Base-by-base conservation (phyloP, 2,113 vertebrate genomes). In the Brevimyrus niger region DNA sequence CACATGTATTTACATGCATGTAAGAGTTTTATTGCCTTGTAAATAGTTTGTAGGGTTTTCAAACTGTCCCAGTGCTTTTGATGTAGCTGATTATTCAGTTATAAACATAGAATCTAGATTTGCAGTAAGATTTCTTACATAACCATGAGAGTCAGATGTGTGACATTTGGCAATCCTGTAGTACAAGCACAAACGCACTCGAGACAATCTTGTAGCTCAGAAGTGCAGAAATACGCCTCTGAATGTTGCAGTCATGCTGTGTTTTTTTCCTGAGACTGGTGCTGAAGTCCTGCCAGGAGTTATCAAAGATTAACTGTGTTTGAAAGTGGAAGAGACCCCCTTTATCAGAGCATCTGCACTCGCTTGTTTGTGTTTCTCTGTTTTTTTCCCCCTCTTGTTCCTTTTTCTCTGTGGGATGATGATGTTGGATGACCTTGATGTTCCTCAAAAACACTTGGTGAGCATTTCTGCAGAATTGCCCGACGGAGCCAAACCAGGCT, bases 391-490 rank as follows among this genome's bases (percentile, higher is more conserved):
- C n/a, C 61, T 4, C 76, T 47, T 47, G 8, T 84, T 47, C 38
- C 19, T 11, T 84, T 46, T 46, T 46, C 38, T 84, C 38, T 23
- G 82, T 23, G 82, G 8, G 82, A 84, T n/a, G 69, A 83, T 65
- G 48, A 50, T 65, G 46, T 53, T n/a, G 73, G 85, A 65, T 90
- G 88, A 92, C 89, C 87, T 91, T 92, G 87, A 51, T 46, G 80
- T 58, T 17, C 87, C 65, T 48, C 87, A 65, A 50, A 88, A 90
- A 65, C 69, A 83, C 80, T 83, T 47, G 73, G 88, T 17, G 87
- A 90, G 89, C 73, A 31, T 90, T 92, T 91, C 86, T 90, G 82
- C 73, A 50, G 87, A 90, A 86, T 92, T 44, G 85, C 44, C 4
- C 3, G 15, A 31, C 19, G 35, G 82, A 90, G 85, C 44, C 50